A percentile compares a stretch with the other conserved stretches of the same genome.
Evolutionary conservation across 2,888 invertebrate species (phyloP).

Genomic region (Eurytoma adleriae): DNA sequence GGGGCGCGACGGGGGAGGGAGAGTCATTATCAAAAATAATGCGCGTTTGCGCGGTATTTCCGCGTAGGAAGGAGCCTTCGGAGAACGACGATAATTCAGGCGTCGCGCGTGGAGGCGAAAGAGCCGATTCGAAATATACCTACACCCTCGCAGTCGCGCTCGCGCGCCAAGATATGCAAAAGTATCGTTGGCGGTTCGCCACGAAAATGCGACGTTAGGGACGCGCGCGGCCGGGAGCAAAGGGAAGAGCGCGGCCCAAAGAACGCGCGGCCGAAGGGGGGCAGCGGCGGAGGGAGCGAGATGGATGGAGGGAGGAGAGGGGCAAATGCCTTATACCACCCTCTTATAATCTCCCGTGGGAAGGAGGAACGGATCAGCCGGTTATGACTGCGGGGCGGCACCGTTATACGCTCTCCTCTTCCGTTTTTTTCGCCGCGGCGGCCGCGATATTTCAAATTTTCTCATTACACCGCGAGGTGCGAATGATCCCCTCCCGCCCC

Average conservation of each 20-base stretch:
- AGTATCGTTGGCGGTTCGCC: constrained; percentile 61
- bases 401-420: constrained; percentile 47
- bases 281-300: constrained; percentile 36
- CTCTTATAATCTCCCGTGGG: constrained; percentile 68
- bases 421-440: constrained; percentile 58
- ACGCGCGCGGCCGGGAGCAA: constrained; percentile 45
- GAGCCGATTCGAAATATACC: constrained; percentile 51
- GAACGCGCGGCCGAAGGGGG: constrained; percentile 9
- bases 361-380: constrained; percentile 68
- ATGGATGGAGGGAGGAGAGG: constrained; percentile 38
- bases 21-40: constrained; percentile 43
- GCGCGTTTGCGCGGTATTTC: constrained; percentile 37
- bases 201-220: constrained; percentile 59
- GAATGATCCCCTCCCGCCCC: constrained; percentile 69
- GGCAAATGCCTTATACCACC: constrained; percentile 64
- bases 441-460: constrained; percentile 76
- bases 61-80: constrained; percentile 46
- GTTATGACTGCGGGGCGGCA: constrained; percentile 68
- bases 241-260: constrained; percentile 20
- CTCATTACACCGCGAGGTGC: constrained; percentile 75
- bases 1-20: background rate
- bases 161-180: constrained; percentile 53
- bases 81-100: constrained; percentile 53
- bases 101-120: constrained; percentile 7
- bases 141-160: constrained; percentile 42